A percentile compares a stretch with the other conserved stretches of the same genome.
phyloP scores from a whole-genome alignment of 2,888 invertebrate species.

The Agrochola circellaris region DNA sequence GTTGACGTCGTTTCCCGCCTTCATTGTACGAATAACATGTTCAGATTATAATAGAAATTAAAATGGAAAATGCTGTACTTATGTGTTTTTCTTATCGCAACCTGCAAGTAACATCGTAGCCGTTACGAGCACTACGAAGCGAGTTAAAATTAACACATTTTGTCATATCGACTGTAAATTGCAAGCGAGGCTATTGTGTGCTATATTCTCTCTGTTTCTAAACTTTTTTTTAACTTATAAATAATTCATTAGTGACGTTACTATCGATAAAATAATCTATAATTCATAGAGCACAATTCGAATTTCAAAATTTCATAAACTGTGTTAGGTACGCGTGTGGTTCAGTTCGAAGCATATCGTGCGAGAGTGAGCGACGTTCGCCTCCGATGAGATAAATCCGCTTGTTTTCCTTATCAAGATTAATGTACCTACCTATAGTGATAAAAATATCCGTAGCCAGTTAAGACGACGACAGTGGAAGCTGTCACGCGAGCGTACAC shows the following conservation, averaged over 20 bases:
- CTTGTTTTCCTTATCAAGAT: constrained; percentile 89
- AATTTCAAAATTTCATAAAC: constrained; percentile 22
- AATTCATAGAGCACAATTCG: constrained; percentile 6
- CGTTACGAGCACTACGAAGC: constrained; percentile 38
- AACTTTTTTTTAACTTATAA: not conserved
- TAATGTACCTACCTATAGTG: constrained; percentile 77
- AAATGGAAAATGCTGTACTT: constrained; percentile 32
- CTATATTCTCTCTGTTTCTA: constrained; percentile 14
- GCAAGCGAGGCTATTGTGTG: constrained; percentile 58
- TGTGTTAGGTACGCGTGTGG: constrained; percentile 16
- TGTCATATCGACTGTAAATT: constrained; percentile 60
- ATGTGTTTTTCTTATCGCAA: constrained; percentile 63
- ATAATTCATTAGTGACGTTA: constrained; percentile 12
- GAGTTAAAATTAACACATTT: constrained; percentile 63
- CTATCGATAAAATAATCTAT: constrained; percentile 17
- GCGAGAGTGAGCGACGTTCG: constrained; percentile 57
- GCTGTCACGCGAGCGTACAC: constrained; percentile 73
- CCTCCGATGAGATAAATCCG: constrained; percentile 80
- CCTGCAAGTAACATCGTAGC: constrained; percentile 37
- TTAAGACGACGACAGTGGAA: constrained; percentile 76
- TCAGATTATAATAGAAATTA: constrained; percentile 51
- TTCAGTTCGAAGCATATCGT: constrained; percentile 53
- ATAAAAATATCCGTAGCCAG: constrained; percentile 85
- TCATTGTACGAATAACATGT: constrained; percentile 29
- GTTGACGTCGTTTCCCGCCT: constrained; percentile 21